A percentile compares a stretch with the other conserved stretches of the same genome.
Conservation (phyloP, 2,113 vertebrate genomes). For the Gambusia affinis region DNA sequence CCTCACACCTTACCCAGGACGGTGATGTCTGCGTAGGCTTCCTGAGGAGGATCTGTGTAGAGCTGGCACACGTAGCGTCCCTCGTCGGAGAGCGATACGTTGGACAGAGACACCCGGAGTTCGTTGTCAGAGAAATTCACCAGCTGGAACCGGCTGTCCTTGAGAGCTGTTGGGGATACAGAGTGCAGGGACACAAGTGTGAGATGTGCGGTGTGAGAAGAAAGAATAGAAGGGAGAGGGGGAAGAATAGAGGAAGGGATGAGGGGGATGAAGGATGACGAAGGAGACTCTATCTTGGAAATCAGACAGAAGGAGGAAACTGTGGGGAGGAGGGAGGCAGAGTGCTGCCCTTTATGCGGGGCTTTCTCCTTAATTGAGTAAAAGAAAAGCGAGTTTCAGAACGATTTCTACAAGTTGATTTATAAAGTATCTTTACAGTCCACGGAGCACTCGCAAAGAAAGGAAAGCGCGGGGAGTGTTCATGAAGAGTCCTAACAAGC, state of each 20-base stretch:
- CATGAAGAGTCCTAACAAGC: conserved; percentile 78
- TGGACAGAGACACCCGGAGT: conserved; percentile 95
- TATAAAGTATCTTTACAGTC: conserved; percentile 76
- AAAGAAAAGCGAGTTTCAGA: conserved; percentile 75
- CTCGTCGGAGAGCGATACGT: conserved; percentile 96
- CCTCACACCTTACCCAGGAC: conserved; percentile 88
- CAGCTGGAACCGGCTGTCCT: conserved; percentile 99
- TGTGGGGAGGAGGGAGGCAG: not conserved
- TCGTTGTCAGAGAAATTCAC: conserved; percentile 99
- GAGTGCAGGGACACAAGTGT: conserved; percentile 58
- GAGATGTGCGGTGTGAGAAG: conserved; percentile 45
- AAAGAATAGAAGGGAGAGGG: not conserved
- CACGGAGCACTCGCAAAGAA: conserved; percentile 64
- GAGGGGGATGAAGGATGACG: conserved; percentile 27
- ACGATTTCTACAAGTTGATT: conserved; percentile 74
- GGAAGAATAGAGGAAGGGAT: conserved; percentile 1
- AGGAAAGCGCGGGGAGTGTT: conserved; percentile 71
- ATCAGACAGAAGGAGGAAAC: conserved; percentile 29
- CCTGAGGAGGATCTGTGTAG: conserved; percentile 97
- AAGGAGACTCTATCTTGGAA: conserved; percentile 37
- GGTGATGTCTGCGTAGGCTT: conserved; percentile 93
- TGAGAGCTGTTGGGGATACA: conserved; percentile 86
- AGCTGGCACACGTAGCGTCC: conserved; percentile 98
- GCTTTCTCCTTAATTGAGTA: conserved; percentile 77
- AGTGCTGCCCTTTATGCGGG: conserved; percentile 53